A percentile compares a stretch with the other conserved stretches of the same genome.
Conservation (phyloP, 2,113 vertebrate genomes). For the Indri indri region DNA sequence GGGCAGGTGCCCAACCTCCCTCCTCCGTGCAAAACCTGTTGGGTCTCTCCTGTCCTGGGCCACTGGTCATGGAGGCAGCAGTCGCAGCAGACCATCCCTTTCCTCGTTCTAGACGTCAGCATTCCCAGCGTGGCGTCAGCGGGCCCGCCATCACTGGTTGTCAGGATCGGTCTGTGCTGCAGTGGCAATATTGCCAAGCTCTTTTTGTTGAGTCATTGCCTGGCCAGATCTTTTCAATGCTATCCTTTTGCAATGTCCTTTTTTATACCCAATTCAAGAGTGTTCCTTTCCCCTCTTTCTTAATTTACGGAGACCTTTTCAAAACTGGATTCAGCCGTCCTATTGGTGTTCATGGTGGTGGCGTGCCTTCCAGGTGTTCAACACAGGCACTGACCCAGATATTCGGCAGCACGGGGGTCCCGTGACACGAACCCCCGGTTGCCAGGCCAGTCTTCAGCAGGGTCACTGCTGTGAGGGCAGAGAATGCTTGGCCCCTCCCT, state of each 20-base stretch:
- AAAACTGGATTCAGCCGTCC: neutral
- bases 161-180: neutral
- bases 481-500: neutral
- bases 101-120: too few relatives aligned
- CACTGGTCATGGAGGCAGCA: too few relatives aligned
- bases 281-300: neutral
- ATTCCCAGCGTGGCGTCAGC: neutral
- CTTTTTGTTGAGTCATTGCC: neutral
- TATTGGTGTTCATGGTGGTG: neutral
- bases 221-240: neutral
- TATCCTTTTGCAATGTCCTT: neutral
- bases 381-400: neutral
- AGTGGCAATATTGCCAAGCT: neutral
- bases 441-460: neutral
- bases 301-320: neutral
- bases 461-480: neutral
- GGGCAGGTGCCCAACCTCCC: neutral
- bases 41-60: neutral
- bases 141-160: neutral
- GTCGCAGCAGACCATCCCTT: neutral
- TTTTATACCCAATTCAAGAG: neutral
- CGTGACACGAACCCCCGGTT: accelerated
- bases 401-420: neutral
- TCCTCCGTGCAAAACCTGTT: too few relatives aligned
- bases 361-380: neutral